A percentile compares a stretch with the other conserved stretches of the same genome.
Evolutionary conservation across 2,797 vertebrate species (phyloP).

Genomic region (Petrocephalus schoutedeni): DNA sequence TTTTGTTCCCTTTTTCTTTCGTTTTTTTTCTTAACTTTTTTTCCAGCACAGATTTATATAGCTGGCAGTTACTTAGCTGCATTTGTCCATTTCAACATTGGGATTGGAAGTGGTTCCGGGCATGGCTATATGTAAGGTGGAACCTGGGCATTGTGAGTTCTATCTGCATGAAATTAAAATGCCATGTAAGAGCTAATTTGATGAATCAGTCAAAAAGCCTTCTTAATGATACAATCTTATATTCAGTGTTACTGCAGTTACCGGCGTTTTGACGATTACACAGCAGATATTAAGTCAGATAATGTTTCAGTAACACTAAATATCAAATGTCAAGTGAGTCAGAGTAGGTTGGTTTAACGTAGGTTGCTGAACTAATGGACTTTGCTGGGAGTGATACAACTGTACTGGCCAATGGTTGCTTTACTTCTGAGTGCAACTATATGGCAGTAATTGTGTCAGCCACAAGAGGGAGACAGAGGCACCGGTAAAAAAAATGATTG

Average conservation of each 20-base stretch:
- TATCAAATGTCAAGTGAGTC: not conserved
- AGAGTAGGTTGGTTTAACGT: not conserved
- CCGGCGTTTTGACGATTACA: not conserved
- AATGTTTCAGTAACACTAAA: not conserved
- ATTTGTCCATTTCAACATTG: not conserved
- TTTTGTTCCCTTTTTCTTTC: not conserved
- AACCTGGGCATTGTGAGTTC: not conserved
- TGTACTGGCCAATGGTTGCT: not conserved
- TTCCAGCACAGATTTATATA: not conserved
- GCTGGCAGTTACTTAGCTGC: not conserved
- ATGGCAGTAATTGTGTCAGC: not conserved
- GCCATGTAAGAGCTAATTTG: not conserved
- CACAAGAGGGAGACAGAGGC: conserved; percentile 15
- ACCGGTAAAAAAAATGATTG: not conserved
- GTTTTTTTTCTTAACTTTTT: not conserved
- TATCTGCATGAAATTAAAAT: not conserved
- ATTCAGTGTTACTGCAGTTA: not conserved
- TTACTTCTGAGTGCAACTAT: not conserved
- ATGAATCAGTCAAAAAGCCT: not conserved
- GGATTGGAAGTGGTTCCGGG: not conserved
- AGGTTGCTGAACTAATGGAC: not conserved
- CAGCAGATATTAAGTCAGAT: not conserved
- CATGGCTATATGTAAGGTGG: not conserved
- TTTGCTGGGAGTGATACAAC: not conserved
- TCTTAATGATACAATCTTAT: not conserved